Evolutionary conservation across 92 coral and sea anemone genomes (phyloP), one percentile per base, ranked within the genome.

Genomic region (Umimayanthus kanabou): DNA sequence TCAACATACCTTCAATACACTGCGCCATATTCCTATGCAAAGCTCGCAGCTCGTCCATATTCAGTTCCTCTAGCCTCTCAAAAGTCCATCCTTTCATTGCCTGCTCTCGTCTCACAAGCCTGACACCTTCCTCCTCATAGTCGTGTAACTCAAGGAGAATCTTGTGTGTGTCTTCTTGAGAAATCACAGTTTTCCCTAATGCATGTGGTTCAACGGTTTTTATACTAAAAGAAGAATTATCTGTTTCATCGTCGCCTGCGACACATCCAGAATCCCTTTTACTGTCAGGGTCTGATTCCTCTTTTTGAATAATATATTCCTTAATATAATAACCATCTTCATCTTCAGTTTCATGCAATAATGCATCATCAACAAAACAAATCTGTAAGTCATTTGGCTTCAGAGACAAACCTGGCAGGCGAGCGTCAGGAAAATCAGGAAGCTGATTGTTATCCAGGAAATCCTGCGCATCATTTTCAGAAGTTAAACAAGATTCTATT

Each of bases 181-280:
- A 92, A 4, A 97, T 90, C 37, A 89, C 87, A 22, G 89, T 91
- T 37, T 55, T 90, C 74, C 93, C 95, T 67, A 95, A 90, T 14
- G 85, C 92, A 84, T 94, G 95, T 14, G 98, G 99, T 28, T 88
- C 89, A 23, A 97, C 95, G 39, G 98, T 97, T 85, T 97, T 97
- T 53, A 97, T 96, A 85, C 94, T 91, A 80, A 94, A 93, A 0
- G 98, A 92, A 80, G 96, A 97, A 30, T 90, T 88, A 22, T 91
- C 90, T 39, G 89, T 72, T 72, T 94, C 98, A 18, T 97, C 99
- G 71, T 94, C 99, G 11, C 98, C 96, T 4, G 96, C 94, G 1
- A 93, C 94, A 83, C 99, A 97, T 33, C 99, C 99, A 2, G 99
- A 97, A 71, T 97, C 98, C 55, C 98, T 90, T 85, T 95, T 97